These are phyloP conservation scores for Hirudinaria manillensis DNA, from an alignment of 2,888 invertebrate species.

Conservation along the genomic window DNA sequence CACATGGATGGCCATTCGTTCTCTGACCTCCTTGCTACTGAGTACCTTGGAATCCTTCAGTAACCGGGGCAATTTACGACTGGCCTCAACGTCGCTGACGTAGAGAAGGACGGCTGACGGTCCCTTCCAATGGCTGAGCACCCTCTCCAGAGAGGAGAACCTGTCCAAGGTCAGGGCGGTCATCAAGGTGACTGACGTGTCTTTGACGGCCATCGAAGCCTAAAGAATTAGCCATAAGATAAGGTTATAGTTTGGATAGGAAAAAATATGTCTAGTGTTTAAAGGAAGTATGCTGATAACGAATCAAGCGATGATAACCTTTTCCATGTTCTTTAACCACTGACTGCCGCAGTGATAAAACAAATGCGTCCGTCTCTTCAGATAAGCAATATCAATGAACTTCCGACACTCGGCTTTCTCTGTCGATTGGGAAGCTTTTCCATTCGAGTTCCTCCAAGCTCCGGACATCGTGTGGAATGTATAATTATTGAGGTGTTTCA, in stretches of 20 bases:
- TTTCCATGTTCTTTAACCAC: no score
- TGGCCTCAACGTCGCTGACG: conserved; percentile 32
- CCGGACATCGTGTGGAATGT: no score
- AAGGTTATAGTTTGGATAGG: no score
- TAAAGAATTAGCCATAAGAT: no score
- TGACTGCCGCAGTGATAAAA: conserved; percentile 17
- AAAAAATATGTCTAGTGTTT: no score
- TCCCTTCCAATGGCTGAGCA: conserved; percentile 32
- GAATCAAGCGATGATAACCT: no score
- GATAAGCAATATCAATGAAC: conserved; percentile 12
- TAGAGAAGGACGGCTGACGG: conserved; percentile 32
- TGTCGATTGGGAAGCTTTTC: background rate
- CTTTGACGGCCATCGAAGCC: no score
- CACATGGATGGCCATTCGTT: conserved; percentile 31
- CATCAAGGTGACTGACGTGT: background rate
- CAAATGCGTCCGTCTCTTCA: conserved; percentile 32
- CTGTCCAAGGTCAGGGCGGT: conserved; percentile 32
- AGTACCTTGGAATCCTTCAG: conserved; percentile 22
- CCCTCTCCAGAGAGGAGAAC: conserved; percentile 31
- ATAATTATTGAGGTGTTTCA: no score
- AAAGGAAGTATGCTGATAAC: no score
- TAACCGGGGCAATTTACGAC: background rate
- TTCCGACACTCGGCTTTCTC: background rate
- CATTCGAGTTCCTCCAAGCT: no score
- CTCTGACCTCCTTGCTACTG: conserved; percentile 3